Evolutionary conservation across 2,113 vertebrate genomes (phyloP), one percentile per base, ranked within the genome.

Genomic region (Taurulus bubalis): DNA sequence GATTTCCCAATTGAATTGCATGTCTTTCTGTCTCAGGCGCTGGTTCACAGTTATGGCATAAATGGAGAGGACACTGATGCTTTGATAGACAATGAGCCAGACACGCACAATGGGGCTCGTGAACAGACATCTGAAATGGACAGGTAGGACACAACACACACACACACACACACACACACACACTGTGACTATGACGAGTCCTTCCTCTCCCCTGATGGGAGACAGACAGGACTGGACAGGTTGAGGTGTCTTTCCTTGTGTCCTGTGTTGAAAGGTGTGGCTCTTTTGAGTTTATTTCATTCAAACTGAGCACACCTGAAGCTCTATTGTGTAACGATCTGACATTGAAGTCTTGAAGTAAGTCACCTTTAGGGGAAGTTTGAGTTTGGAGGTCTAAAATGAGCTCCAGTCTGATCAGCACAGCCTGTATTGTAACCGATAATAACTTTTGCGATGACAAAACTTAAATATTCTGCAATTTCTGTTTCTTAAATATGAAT

Each of bases 21-120:
- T 38, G 30, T 84, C 53, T 83, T 63, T 87, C 42, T 64, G 92
- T 66, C 38, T 69, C 92, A 97, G 97, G 92, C 94, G n/a, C 96
- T 96, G 81, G 90, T 95, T 73, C 95, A 94, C 87, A 95, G 94
- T 51, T 96, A 95, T 75, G 92, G 94, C 73, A 82, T 87, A 84
- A 71, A 89, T 4, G 71, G 20, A 14, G 93, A 90, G 24, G 90
- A 97, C 91, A 95, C 94, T 0, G 96, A 96, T 73, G 93, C 93
- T 2, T 94, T 97, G 0, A 94, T 96, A 71, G 94, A 86, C 14
- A 92, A 45, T 15, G 95, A 97, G 77, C 87, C 91, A 0, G 94
- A 95, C 45, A 80, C 87, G 74, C 95, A 93, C 70, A 93, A 95
- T 71, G 94, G 93, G 28, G 94, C 93, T 10, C 92, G 92, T 92